A percentile compares a stretch with the other conserved stretches of the same genome.
Evolutionary conservation across 2,797 vertebrate species (phyloP).

Genomic region (Acestrorhynchus altus): DNA sequence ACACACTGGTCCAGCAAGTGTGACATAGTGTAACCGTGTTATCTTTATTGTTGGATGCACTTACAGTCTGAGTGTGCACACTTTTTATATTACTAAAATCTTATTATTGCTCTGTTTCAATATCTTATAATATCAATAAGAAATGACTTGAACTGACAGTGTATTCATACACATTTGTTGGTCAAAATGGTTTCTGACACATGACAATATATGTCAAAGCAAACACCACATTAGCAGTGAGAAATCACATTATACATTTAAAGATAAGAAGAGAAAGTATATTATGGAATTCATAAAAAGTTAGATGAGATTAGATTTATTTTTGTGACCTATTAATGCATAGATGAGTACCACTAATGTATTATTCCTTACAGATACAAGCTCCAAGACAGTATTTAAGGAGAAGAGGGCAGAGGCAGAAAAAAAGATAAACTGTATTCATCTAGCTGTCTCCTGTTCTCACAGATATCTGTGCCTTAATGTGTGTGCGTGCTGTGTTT

Average conservation of each 20-base stretch:
- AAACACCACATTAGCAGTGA: too few species aligned
- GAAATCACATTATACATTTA: not conserved
- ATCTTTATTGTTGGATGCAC: too few species aligned
- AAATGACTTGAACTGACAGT: too few species aligned
- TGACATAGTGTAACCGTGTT: not conserved
- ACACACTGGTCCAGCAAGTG: not conserved
- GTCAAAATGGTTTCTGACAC: too few species aligned
- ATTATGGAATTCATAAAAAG: not conserved
- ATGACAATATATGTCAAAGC: not conserved
- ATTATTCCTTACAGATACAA: not conserved
- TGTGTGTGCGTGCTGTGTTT: conserved; percentile 26
- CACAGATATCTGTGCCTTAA: conserved; percentile 33
- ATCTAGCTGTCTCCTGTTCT: conserved; percentile 35
- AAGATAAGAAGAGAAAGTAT: not conserved
- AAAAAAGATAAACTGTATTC: conserved; percentile 38
- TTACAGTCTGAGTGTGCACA: too few species aligned
- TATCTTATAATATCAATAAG: too few species aligned
- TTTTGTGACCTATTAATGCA: not conserved
- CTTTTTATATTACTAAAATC: too few species aligned
- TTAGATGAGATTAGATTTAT: not conserved
- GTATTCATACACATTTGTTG: too few species aligned
- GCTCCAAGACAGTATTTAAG: conserved; percentile 9
- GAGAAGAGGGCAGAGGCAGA: conserved; percentile 18
- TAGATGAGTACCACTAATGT: not conserved
- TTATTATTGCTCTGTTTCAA: too few species aligned